Percentiles rank a stretch among this genome's conserved stretches.
Conservation (phyloP, 2,888 invertebrate genomes). For the Stenchaetothrips biformis region DNA sequence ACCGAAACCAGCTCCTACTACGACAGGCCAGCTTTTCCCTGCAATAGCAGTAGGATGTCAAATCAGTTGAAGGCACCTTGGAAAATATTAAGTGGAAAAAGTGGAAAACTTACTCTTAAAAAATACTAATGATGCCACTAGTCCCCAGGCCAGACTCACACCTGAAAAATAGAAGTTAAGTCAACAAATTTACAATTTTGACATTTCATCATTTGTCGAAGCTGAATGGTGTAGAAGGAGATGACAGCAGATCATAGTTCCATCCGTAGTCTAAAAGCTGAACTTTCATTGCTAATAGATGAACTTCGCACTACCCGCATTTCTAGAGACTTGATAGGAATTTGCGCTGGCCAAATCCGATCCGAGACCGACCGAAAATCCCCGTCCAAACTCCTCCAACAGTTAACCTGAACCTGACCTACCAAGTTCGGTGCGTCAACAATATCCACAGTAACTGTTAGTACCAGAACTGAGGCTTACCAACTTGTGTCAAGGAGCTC, state of each 20-base stretch:
- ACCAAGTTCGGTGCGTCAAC: background rate
- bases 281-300: background rate
- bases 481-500: background rate
- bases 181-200: background rate
- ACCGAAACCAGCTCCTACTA: background rate
- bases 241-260: background rate
- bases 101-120: background rate
- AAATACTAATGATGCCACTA: background rate
- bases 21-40: slow-evolving; percentile 12
- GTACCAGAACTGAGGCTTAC: background rate
- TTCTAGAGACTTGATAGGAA: background rate
- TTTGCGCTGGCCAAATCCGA: background rate
- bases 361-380: background rate
- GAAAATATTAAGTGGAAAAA: background rate
- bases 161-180: background rate
- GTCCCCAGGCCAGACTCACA: background rate
- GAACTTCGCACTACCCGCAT: background rate
- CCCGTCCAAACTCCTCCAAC: background rate
- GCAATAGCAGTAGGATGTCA: background rate
- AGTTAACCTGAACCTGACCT: background rate
- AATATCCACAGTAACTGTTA: background rate
- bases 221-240: background rate
- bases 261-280: background rate
- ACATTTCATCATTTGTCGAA: background rate
- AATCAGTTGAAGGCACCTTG: background rate